Conservation (phyloP, 2,797 vertebrate species). For the Lacerta bilineata region DNA sequence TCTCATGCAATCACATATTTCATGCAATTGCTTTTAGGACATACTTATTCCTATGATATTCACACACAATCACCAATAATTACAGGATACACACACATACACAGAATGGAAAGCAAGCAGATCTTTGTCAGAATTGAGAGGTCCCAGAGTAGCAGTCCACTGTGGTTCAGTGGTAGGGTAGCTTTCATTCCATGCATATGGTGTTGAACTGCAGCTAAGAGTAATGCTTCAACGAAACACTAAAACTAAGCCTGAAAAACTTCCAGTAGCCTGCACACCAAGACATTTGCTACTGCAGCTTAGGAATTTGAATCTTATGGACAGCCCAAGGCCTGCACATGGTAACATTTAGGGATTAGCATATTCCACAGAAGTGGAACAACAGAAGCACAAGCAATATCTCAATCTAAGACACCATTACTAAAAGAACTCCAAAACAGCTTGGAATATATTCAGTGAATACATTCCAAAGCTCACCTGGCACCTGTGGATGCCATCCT, state of each 20-base stretch:
- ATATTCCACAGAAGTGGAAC: neutral
- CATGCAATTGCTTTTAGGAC: neutral
- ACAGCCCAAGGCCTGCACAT: neutral
- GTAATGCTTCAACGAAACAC: neutral
- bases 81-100: neutral
- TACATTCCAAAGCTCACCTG: neutral
- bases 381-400: neutral
- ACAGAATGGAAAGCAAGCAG: neutral
- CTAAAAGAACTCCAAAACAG: neutral
- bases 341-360: neutral
- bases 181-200: neutral
- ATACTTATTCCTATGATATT: neutral
- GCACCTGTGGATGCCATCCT: neutral
- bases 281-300: neutral
- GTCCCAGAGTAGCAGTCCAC: neutral
- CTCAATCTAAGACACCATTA: neutral
- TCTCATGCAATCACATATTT: neutral
- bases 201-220: neutral
- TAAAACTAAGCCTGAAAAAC: neutral
- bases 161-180: neutral
- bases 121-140: neutral
- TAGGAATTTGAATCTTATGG: neutral
- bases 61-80: neutral
- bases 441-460: neutral
- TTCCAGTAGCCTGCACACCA: neutral